Base-by-base conservation (phyloP, 2,888 invertebrate genomes). In the Labia minor region DNA sequence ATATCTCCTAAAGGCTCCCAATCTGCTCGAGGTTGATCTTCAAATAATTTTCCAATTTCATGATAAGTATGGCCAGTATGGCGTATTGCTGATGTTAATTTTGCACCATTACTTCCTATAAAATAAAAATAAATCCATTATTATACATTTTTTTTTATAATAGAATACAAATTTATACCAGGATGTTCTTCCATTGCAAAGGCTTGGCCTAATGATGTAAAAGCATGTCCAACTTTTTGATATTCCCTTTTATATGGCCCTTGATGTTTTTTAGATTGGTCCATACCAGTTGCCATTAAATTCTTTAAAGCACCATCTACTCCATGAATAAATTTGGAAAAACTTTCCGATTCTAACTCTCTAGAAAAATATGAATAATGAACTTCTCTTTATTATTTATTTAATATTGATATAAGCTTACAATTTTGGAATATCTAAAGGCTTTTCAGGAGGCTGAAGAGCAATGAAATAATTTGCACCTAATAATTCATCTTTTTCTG, bases 381-480 rank as follows among this genome's bases (percentile, higher is more conserved):
- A 10, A 64, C 10, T 49, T 64, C 19, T 66, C 21, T 37, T 61
- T 62, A 67, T 11, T 62, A 67, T 11, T 14, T 69, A 37, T 8
- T 8, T 8, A 33, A 33, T 8, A 33, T 8, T 33, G 18, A 64
- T 33, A 33, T 11, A 11, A 62, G 78, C 82, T 76, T 75, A 83
- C 82, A 81, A 76, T 62, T 76, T 74, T 20, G 73, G 72, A 20
- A 77, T 72, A 66, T 81, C 80, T 66, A 93, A 81, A 71, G 88
- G 85, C 74, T 87, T 86, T 70, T 90, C 88, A 37, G 95, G 93
- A 70, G 92, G 89, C 72, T 89, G 86, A 73, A 98, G 83, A 69
- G 92, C 89, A 77, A 92, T 85, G 79, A 96, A 96, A 78, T 93
- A 95, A 78, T 89, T 92, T 21, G 92, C 89, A 6, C 95, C 95